Conservation (phyloP, 35 echinoderm and acorn worm genomes). For the Ophiothrix spiculata region DNA sequence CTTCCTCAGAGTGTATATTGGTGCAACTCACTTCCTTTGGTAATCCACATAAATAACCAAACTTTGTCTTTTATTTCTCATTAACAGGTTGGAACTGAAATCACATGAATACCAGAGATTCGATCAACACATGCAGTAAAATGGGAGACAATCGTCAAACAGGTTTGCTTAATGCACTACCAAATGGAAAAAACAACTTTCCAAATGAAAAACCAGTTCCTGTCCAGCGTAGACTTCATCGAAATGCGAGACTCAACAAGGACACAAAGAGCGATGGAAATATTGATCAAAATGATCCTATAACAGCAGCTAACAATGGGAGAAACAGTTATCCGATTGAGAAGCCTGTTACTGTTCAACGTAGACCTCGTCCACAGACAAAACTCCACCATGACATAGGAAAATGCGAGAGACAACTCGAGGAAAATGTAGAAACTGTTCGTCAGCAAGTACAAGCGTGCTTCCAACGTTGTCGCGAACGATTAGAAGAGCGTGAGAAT, state of each 20-base stretch:
- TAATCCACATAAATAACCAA: not conserved
- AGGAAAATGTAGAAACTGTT: constrained; percentile 19
- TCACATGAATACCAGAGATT: not conserved
- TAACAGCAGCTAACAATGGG: too few relatives aligned
- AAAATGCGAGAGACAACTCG: constrained; percentile 13
- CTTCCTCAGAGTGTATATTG: too few relatives aligned
- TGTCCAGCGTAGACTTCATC: too few relatives aligned
- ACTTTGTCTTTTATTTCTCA: not conserved
- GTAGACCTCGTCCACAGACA: not conserved
- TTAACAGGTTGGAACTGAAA: not conserved
- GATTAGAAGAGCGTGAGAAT: constrained; percentile 48
- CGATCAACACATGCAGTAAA: not conserved
- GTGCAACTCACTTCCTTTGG: too few relatives aligned
- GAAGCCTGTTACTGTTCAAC: too few relatives aligned
- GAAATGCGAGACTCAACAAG: too few relatives aligned
- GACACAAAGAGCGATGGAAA: too few relatives aligned
- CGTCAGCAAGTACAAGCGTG: constrained; percentile 51
- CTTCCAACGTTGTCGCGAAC: constrained; percentile 48
- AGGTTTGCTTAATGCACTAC: too few relatives aligned
- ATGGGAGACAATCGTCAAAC: not conserved
- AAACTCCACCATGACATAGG: constrained; percentile 20
- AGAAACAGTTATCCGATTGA: too few relatives aligned
- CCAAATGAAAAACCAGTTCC: too few relatives aligned
- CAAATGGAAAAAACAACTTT: too few relatives aligned
- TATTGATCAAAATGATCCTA: too few relatives aligned